These are phyloP conservation scores for Spea bombifrons DNA, from an alignment of 2,113 vertebrate species.

Conservation along the genomic window DNA sequence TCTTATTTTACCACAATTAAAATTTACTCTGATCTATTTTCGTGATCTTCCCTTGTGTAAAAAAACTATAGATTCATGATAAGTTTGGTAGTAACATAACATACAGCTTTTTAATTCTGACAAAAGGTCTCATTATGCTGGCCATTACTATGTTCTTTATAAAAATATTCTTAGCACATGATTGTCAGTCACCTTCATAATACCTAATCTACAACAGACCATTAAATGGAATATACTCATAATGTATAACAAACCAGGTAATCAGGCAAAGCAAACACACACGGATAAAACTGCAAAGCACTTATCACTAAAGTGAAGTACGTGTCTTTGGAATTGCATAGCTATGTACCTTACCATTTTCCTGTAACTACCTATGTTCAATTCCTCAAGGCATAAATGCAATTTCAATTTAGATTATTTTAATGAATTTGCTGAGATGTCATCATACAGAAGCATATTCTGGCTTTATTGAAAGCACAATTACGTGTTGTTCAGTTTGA, in stretches of 20 bases:
- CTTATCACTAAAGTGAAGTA: slow-evolving; percentile 12
- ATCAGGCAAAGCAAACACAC: not conserved
- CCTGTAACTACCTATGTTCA: not conserved
- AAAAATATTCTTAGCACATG: not conserved
- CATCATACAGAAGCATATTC: not conserved
- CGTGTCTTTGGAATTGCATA: not conserved
- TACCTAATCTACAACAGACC: not conserved
- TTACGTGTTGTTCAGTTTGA: not conserved
- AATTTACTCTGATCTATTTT: too few relatives aligned
- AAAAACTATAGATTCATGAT: too few relatives aligned
- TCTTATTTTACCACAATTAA: too few relatives aligned
- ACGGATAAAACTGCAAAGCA: not conserved
- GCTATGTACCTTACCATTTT: not conserved
- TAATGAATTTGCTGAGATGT: slow-evolving; percentile 21
- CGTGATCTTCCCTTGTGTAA: too few relatives aligned
- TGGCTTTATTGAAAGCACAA: slow-evolving; percentile 2
- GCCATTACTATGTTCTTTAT: not conserved
- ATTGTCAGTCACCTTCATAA: slow-evolving; percentile 1
- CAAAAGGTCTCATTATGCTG: not conserved
- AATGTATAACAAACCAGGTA: not conserved
- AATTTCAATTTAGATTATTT: slow-evolving; percentile 19
- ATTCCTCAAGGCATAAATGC: slow-evolving; percentile 21
- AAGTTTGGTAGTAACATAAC: too few relatives aligned
- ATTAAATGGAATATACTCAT: not conserved
- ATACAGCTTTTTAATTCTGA: not conserved